These are phyloP conservation scores for Agriopis aurantiaria DNA, from an alignment of 2,888 invertebrate genomes.

Conservation along the genomic window DNA sequence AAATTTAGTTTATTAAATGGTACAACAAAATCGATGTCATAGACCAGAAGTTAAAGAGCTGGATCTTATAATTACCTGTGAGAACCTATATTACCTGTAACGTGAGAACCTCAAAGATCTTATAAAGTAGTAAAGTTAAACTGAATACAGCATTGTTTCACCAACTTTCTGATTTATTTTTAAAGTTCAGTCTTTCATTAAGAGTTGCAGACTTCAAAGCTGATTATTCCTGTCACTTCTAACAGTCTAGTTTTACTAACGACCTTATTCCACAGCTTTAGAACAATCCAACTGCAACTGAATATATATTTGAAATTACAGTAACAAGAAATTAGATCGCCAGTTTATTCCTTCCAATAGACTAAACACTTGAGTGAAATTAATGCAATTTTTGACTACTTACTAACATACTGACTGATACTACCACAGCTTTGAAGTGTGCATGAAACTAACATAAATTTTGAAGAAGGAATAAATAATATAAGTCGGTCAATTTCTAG, in stretches of 20 bases:
- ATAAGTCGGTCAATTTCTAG: background rate
- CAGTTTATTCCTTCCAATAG: conserved; percentile 14
- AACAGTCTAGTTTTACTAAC: conserved; percentile 1
- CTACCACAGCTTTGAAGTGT: conserved; percentile 47
- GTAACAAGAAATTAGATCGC: background rate
- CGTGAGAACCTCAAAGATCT: conserved; percentile 1
- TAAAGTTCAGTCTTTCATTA: background rate
- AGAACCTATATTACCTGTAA: no score
- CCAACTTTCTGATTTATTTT: background rate
- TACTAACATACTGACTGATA: conserved; percentile 50
- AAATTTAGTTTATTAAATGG: no score
- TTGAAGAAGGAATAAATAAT: conserved; percentile 9
- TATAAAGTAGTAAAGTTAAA: background rate
- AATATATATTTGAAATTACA: background rate
- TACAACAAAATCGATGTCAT: no score
- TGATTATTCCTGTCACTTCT: background rate
- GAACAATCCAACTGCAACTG: background rate
- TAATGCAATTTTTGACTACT: conserved; percentile 45
- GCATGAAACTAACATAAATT: conserved; percentile 49
- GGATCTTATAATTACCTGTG: background rate
- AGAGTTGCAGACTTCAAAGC: background rate
- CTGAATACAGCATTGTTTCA: background rate
- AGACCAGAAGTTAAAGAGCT: background rate
- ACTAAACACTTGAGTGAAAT: conserved; percentile 14
- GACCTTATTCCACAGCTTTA: background rate